These are phyloP conservation scores for Cydia splendana DNA, from an alignment of 1,140 invertebrate genomes.

Conservation along the genomic window DNA sequence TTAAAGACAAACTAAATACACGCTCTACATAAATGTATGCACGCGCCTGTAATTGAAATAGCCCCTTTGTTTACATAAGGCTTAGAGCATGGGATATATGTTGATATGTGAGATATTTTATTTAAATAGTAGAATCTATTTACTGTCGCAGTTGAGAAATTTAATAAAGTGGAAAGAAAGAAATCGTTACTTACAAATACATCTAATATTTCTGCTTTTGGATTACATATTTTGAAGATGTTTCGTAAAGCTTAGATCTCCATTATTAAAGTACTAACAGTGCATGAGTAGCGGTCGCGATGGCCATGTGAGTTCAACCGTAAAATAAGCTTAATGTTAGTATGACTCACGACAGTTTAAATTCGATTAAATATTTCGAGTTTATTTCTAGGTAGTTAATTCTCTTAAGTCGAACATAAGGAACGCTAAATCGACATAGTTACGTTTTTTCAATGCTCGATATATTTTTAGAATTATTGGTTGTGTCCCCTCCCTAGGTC, in stretches of 20 bases:
- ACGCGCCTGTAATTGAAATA: neutral
- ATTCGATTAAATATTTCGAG: no score
- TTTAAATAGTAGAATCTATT: neutral
- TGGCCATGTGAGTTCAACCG: no score
- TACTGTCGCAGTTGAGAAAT: neutral
- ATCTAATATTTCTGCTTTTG: no score
- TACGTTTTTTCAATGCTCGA: neutral
- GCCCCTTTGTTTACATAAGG: neutral
- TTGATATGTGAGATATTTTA: neutral
- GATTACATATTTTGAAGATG: no score
- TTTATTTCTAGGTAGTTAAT: no score
- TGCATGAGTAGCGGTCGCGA: no score
- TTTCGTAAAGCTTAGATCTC: no score
- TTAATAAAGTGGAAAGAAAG: neutral
- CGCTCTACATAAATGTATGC: neutral
- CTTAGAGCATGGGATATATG: constrained; percentile 5
- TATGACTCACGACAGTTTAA: no score
- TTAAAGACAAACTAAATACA: neutral
- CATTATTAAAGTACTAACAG: no score
- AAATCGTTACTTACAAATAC: no score
- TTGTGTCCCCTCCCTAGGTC: neutral
- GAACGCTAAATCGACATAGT: neutral
- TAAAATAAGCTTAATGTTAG: no score
- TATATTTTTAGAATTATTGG: neutral
- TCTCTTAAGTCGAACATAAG: neutral